phyloP scores from a whole-genome alignment of 1,140 invertebrate species.

The Neoseiulus cucumeris region DNA sequence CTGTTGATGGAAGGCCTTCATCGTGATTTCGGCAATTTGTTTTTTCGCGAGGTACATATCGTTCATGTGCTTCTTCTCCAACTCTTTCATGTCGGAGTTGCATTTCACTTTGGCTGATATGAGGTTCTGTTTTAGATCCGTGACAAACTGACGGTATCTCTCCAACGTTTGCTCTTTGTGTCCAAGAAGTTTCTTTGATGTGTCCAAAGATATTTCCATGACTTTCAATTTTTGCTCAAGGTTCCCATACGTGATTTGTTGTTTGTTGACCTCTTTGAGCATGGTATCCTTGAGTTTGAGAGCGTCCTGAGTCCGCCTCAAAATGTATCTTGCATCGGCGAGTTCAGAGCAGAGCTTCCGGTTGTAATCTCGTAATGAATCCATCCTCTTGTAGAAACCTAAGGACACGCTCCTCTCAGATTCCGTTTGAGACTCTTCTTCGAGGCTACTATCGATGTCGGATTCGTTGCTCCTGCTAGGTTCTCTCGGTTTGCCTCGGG shows the following conservation, averaged over 20 bases:
- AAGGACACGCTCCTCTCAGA: not conserved
- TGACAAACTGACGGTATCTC: not conserved
- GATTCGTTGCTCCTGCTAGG: not conserved
- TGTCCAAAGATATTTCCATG: slow-evolving; percentile 1
- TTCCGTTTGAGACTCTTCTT: slow-evolving; percentile 3
- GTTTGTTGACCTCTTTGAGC: not conserved
- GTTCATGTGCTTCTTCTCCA: not conserved
- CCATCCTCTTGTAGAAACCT: not conserved
- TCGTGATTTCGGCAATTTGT: slow-evolving; percentile 4
- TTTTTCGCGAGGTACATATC: slow-evolving; percentile 3
- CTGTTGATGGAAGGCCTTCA: not conserved
- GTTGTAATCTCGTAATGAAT: not conserved
- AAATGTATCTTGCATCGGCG: not conserved
- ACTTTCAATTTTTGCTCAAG: not conserved
- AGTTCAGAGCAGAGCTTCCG: slow-evolving; percentile 4
- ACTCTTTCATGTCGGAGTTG: not conserved
- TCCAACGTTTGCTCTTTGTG: slow-evolving; percentile 5
- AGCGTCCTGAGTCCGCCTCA: not conserved
- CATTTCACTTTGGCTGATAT: not conserved
- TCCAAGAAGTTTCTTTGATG: not conserved
- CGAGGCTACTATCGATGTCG: not conserved
- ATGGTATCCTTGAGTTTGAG: not conserved
- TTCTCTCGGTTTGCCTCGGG: not conserved
- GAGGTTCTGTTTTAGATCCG: not conserved
- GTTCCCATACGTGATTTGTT: not conserved